Evolutionary conservation across 2,113 vertebrate genomes (phyloP).

Genomic region (Aramus guarauna): DNA sequence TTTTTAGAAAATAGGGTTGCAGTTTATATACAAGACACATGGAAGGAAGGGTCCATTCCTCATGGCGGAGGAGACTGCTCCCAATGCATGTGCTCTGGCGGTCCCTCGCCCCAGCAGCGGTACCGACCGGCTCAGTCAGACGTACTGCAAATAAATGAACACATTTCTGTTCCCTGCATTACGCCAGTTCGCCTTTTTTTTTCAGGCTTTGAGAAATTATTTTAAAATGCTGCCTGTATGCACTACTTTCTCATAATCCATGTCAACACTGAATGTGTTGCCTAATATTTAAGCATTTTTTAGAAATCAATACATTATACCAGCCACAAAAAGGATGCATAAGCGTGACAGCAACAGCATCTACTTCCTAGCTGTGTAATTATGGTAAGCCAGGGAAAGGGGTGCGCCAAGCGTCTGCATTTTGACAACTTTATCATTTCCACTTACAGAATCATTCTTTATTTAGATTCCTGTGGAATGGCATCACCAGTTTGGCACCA

Average conservation of each 20-base stretch:
- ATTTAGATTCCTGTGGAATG: slow-evolving; percentile 61
- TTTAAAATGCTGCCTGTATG: neutral
- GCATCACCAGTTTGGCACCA: slow-evolving; percentile 27
- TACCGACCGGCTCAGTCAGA: neutral
- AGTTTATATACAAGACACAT: neutral
- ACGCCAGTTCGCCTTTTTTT: neutral
- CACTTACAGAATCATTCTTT: slow-evolving; percentile 27
- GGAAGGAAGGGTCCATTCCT: neutral
- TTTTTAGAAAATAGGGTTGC: neutral
- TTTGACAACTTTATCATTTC: slow-evolving; percentile 63
- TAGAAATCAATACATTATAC: neutral
- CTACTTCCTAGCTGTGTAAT: neutral
- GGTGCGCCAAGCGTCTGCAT: neutral
- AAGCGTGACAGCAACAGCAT: neutral
- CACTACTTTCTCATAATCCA: neutral
- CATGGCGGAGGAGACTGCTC: neutral
- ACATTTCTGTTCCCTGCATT: neutral
- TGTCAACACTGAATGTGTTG: neutral
- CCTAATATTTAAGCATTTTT: neutral
- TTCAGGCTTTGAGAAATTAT: neutral
- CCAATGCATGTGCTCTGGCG: neutral
- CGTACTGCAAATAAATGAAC: neutral
- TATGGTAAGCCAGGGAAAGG: neutral
- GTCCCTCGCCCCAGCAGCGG: neutral
- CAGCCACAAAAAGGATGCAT: neutral